Percentiles rank a stretch among this genome's conserved stretches.
phyloP scores from a whole-genome alignment of 2,113 vertebrate genomes.

The Phylloscopus trochiloides region DNA sequence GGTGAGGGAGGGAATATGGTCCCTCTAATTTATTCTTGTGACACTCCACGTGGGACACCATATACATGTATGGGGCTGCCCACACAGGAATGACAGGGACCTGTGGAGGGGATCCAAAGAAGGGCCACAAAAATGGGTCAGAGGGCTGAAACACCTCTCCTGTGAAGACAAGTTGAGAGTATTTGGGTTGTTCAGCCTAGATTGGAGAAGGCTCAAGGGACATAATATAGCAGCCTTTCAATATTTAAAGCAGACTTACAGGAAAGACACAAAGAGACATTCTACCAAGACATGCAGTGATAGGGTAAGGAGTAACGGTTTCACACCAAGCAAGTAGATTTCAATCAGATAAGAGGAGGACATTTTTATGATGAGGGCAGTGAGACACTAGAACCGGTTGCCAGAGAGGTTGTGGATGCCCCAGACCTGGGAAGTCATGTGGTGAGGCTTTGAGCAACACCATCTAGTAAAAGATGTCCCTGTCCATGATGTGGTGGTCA shows the following conservation, averaged over 20 bases:
- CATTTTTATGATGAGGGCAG: fast-evolving
- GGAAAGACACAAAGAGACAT: not conserved
- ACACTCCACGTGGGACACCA: not conserved
- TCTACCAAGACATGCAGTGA: not conserved
- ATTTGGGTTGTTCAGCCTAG: not conserved
- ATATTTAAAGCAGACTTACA: not conserved
- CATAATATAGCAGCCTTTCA: not conserved
- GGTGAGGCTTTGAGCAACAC: not conserved
- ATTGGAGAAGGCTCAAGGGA: not conserved
- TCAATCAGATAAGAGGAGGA: not conserved
- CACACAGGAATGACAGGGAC: not conserved
- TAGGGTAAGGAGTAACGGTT: not conserved
- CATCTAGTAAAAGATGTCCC: not conserved
- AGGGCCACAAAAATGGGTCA: not conserved
- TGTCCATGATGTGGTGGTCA: fast-evolving
- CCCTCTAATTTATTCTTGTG: not conserved
- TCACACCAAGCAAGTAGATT: not conserved
- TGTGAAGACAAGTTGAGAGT: not conserved
- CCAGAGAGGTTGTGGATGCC: not conserved
- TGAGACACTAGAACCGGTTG: not conserved
- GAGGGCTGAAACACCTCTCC: not conserved
- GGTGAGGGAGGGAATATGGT: fast-evolving
- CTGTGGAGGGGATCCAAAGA: not conserved
- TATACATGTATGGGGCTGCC: fast-evolving
- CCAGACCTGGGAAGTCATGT: not conserved